A percentile compares a stretch with the other conserved stretches of the same genome.
Conservation (phyloP, 2,888 invertebrate species). For the Sinelater perroti region DNA sequence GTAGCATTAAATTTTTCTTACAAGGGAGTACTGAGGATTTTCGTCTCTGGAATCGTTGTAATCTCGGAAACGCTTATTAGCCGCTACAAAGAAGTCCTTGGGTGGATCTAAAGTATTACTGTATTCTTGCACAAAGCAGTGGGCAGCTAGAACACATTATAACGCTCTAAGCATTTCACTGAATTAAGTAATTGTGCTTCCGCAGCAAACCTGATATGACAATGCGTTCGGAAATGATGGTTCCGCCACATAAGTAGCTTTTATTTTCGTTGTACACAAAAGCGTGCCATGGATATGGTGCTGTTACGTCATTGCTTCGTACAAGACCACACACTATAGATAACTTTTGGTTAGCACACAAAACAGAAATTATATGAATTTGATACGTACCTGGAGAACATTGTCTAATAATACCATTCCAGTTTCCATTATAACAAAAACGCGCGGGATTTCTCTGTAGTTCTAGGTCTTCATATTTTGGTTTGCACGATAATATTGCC, state of each 20-base stretch:
- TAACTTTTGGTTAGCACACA: no score
- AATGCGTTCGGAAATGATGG: slow-evolving; percentile 47
- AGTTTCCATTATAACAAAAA: slow-evolving; percentile 26
- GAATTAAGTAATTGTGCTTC: background rate
- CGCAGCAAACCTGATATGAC: slow-evolving; percentile 51
- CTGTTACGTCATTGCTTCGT: no score
- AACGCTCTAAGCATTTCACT: background rate
- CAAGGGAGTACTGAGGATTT: slow-evolving; percentile 14
- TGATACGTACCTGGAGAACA: slow-evolving; percentile 24
- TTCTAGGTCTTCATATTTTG: slow-evolving; percentile 45
- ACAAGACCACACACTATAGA: slow-evolving; percentile 56
- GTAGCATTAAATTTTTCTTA: no score
- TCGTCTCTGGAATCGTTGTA: slow-evolving; percentile 48
- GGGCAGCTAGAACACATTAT: slow-evolving; percentile 53
- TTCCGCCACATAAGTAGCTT: slow-evolving; percentile 50
- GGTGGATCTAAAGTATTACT: slow-evolving; percentile 28
- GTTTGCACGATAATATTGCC: slow-evolving; percentile 45
- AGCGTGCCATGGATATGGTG: slow-evolving; percentile 54
- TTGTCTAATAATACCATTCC: slow-evolving; percentile 21
- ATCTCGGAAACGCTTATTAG: slow-evolving; percentile 51
- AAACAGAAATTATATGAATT: background rate
- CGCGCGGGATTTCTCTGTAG: slow-evolving; percentile 5
- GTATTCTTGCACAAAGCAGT: slow-evolving; percentile 47
- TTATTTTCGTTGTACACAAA: slow-evolving; percentile 45
- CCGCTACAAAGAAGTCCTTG: slow-evolving; percentile 44